Base-by-base conservation (phyloP, 2,113 vertebrate genomes). In the Xiphophorus hellerii region DNA sequence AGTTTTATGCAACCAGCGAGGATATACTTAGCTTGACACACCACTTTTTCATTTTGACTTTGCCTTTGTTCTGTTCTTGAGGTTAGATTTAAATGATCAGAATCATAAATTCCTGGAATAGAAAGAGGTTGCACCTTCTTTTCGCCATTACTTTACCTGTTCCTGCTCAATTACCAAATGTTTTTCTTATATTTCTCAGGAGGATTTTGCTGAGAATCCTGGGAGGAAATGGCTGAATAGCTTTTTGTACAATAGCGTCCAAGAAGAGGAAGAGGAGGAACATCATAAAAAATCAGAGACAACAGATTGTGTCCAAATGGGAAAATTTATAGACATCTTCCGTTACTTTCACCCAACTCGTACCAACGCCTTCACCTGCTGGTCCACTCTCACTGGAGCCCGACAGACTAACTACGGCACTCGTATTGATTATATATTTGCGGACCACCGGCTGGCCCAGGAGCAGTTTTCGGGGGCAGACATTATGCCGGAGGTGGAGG, bases 341-440 rank as follows among this genome's bases (percentile, higher is more conserved):
- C 95, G 96, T 8, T 90, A 84, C 84, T 96, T 98, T 81, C 95
- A 98, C 64, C 96, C 96, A 13, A 89, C 88, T 12, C 94, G 95
- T 51, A 75, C 87, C 15, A 87, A 90, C 0, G 96, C 97, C 62
- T 98, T 96, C 85, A 98, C 96, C 0, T 98, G 96, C 78, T 98
- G 97, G 97, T 95, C 93, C 17, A 93, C 92, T 1, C 81, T 93
- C 20, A 96, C 94, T 0, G 96, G 96, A 4, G 96, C 96, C 3
- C 94, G 96, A 11, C 94, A 93, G 78, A 95, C 96, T 77, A 98
- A 98, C 93, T 96, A 97, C 15, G 96, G 96, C 74, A 96, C 95
- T 1, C 95, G 96, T 51, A 94, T 98, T n/a, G 97, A 97, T 85
- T 97, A 97, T 82, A 94, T 97, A 69, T 91, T 98, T 1, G 95